phyloP scores from a whole-genome alignment of 2,113 vertebrate species.

The Noturus placidus region DNA sequence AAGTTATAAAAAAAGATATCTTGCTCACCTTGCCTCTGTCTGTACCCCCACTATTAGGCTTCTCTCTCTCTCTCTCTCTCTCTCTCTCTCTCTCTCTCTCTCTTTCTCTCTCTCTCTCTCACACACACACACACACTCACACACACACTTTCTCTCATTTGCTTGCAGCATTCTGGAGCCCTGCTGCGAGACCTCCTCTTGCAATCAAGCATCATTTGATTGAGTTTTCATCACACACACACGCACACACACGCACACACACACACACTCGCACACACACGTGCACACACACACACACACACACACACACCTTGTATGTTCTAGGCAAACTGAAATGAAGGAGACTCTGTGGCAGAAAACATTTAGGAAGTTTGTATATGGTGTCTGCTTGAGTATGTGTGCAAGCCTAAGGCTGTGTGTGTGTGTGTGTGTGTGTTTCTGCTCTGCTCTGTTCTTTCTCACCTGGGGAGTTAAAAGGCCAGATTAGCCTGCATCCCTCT shows the following conservation, averaged over 20 bases:
- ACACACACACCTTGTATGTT: background rate
- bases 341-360: background rate
- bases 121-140: background rate
- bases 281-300: slow-evolving; percentile 2
- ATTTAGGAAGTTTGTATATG: background rate
- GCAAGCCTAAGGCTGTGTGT: background rate
- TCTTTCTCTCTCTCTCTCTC: slow-evolving; percentile 19
- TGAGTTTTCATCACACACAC: slow-evolving; percentile 40
- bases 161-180: slow-evolving; percentile 38
- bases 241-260: background rate
- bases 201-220: slow-evolving; percentile 55
- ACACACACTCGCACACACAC: slow-evolving; percentile 18
- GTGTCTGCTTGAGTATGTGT: background rate
- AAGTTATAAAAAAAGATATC: slow-evolving; percentile 19
- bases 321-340: slow-evolving; percentile 22
- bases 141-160: slow-evolving; percentile 5
- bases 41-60: slow-evolving; percentile 53
- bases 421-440: slow-evolving; percentile 29
- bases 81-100: slow-evolving; percentile 7
- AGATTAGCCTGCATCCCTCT: slow-evolving; percentile 35
- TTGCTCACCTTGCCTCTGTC: background rate
- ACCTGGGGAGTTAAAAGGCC: slow-evolving; percentile 31
- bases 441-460: slow-evolving; percentile 24
- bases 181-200: slow-evolving; percentile 45
- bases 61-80: slow-evolving; percentile 44